Evolutionary conservation across 2,888 invertebrate species (phyloP).

Genomic region (Tetramorium bicarinatum): DNA sequence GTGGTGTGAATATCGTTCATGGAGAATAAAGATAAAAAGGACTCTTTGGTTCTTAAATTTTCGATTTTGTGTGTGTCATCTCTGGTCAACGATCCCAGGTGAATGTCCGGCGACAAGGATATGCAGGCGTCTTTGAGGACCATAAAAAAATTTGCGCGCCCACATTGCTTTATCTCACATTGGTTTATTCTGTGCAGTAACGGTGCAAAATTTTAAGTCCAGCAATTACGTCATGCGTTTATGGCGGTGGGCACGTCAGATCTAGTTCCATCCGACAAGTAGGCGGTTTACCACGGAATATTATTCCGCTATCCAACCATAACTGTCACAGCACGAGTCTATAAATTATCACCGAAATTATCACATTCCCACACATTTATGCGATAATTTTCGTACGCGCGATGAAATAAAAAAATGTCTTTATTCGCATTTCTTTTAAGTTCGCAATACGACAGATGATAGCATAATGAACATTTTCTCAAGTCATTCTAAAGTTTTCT

Average conservation of each 20-base stretch:
- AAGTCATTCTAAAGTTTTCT: not conserved
- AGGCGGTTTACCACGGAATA: not conserved
- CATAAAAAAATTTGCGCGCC: conserved; percentile 18
- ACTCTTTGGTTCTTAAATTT: not conserved
- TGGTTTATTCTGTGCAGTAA: conserved; percentile 14
- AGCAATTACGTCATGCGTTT: conserved; percentile 34
- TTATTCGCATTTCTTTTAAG: not conserved
- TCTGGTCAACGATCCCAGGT: conserved; percentile 32
- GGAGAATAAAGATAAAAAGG: not conserved
- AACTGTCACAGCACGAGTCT: not conserved
- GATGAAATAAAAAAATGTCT: not conserved
- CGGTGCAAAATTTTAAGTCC: conserved; percentile 21
- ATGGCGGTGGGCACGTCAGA: conserved; percentile 11
- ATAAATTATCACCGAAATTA: conserved; percentile 37
- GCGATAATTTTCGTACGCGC: not conserved
- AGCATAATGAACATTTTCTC: not conserved
- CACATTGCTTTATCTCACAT: conserved; percentile 26
- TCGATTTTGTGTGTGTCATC: not conserved
- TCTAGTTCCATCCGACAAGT: conserved; percentile 24
- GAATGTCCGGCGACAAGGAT: conserved; percentile 22
- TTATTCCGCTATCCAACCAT: not conserved
- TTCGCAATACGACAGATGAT: not conserved
- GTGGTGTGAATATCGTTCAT: not conserved
- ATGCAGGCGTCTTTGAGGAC: conserved; percentile 26
- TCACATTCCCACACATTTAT: conserved; percentile 28